These are phyloP conservation scores for Aporrectodea caliginosa DNA, from an alignment of 1,140 invertebrate species.

Conservation along the genomic window DNA sequence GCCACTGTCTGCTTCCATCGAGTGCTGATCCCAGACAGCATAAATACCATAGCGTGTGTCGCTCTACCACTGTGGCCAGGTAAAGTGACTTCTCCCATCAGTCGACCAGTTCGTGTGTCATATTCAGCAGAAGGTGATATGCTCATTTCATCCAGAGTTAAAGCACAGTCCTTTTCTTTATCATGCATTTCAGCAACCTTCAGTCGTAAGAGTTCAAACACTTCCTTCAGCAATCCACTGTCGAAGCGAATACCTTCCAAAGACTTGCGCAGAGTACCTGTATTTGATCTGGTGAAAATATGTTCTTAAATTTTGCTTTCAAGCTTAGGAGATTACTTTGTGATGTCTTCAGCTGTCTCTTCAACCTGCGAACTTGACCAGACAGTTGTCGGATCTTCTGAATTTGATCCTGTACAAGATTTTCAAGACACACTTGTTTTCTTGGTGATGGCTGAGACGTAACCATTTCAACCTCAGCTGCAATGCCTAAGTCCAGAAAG, in stretches of 20 bases:
- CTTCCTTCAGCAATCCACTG: neutral
- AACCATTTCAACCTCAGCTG: neutral
- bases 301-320: neutral
- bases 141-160: neutral
- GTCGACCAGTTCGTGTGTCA: neutral
- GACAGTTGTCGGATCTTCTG: neutral
- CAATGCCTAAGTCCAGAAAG: too few relatives aligned
- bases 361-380: neutral
- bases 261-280: neutral
- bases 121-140: neutral
- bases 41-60: neutral
- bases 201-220: neutral
- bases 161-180: neutral
- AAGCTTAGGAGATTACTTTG: neutral
- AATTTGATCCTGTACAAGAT: neutral
- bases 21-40: neutral
- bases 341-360: neutral
- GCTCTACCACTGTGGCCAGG: neutral
- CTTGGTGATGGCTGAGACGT: neutral
- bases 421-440: neutral
- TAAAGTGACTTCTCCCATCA: neutral
- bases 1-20: neutral
- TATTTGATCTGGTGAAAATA: neutral
- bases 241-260: neutral
- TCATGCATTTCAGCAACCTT: neutral